These are phyloP conservation scores for Drosophila kuntzei DNA, from an alignment of 2,888 invertebrate genomes.

Conservation along the genomic window DNA sequence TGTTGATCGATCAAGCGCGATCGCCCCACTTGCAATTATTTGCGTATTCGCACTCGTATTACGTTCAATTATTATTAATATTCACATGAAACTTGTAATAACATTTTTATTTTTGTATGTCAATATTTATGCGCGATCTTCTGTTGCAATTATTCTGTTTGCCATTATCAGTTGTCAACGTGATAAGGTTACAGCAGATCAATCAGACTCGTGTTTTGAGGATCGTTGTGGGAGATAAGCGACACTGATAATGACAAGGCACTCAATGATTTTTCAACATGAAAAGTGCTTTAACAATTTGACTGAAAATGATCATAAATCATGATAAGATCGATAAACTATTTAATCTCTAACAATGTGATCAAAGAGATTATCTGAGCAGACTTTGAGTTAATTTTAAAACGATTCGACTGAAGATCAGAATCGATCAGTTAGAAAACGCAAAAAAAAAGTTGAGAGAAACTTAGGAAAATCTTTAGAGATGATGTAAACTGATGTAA, in stretches of 20 bases:
- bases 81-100: not conserved
- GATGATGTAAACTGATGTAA: no score
- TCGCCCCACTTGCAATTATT: conserved; percentile 24
- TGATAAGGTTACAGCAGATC: conserved; percentile 7
- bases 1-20: conserved; percentile 13
- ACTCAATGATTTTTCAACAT: not conserved
- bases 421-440: no score
- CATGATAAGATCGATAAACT: not conserved
- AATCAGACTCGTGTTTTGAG: not conserved
- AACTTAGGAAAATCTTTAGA: no score
- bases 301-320: not conserved
- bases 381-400: no score
- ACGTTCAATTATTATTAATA: conserved; percentile 6
- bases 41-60: not conserved
- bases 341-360: not conserved
- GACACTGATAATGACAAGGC: conserved; percentile 10
- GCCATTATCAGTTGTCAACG: conserved; percentile 25
- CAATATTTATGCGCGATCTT: conserved; percentile 11
- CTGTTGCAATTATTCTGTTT: not conserved
- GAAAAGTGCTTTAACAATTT: not conserved
- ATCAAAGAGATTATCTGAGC: no score
- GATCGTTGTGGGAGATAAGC: not conserved
- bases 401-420: not conserved
- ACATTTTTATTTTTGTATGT: conserved; percentile 13
- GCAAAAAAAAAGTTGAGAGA: no score